Evolutionary conservation across 2,797 vertebrate species (phyloP), one percentile per base, ranked within the genome.

Genomic region (Erithacus rubecula): DNA sequence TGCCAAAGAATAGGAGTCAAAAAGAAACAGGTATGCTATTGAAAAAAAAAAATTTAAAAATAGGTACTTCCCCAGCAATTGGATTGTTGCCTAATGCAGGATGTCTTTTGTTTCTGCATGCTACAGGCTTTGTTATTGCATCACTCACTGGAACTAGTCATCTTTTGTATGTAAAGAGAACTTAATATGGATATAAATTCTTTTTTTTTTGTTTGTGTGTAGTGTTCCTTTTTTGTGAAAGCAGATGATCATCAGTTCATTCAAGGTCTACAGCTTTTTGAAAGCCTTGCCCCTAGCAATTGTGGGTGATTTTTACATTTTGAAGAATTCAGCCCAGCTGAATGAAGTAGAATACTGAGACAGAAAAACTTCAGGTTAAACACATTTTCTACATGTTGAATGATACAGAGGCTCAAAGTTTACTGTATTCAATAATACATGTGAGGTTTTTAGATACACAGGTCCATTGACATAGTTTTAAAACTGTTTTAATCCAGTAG

Each of bases 201-300:
- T 96, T 82, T 88, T 94, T 92, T 47, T 87, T 97, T 98, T 98
- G 90, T 97, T 71, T 93, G 53, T 21, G 80, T 95, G 96, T 94
- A 96, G 77, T 46, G 15, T 96, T 89, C 94, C 95, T 98, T 97
- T 97, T 91, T 97, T 71, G 43, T 96, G 91, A 97, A 98, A 98
- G 96, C 97, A 97, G 97, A 95, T 97, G 97, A 95, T 97, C 96
- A 97, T 97, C 97, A 93, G 97, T 98, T 98, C 96, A 97, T 97
- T 98, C 96, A 94, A 98, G 98, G 97, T 97, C 98, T 97, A 89
- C 94, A 96, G 97, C 96, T 97, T 98, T 98, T 92, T 93, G 95
- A 98, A 94, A 96, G 53, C 77, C 34, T 87, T 91, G 76, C 93
- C 94, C 4, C 4, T 89, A 95, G 82, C 70, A 83, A n/a, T 88